These are phyloP conservation scores for Zeus faber DNA, from an alignment of 2,113 vertebrate genomes.

Conservation along the genomic window DNA sequence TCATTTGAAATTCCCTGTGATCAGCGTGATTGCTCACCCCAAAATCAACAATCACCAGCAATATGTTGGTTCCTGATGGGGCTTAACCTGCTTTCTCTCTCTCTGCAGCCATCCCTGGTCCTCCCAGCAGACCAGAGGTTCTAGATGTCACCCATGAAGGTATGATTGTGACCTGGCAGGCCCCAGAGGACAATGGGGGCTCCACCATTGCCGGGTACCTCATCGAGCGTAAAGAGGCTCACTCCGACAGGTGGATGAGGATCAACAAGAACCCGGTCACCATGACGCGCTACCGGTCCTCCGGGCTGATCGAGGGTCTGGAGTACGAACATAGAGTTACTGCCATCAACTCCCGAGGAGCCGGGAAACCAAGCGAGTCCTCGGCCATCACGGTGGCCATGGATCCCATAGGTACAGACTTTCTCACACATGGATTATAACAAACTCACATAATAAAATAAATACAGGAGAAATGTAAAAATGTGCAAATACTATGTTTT, in stretches of 20 bases:
- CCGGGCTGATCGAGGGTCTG: conserved; percentile 90
- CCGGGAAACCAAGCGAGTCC: conserved; percentile 87
- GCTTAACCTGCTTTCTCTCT: conserved; percentile 16
- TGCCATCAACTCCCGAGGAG: conserved; percentile 92
- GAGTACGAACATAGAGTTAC: conserved; percentile 95
- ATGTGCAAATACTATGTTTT: too few species aligned
- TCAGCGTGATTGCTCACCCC: too few species aligned
- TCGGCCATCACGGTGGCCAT: conserved; percentile 88
- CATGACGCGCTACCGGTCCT: conserved; percentile 95
- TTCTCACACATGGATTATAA: too few species aligned
- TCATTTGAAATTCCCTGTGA: too few species aligned
- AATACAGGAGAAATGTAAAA: too few species aligned
- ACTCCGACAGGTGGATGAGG: conserved; percentile 91
- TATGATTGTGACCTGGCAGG: conserved; percentile 94
- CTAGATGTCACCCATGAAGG: conserved; percentile 92
- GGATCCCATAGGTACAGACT: conserved; percentile 99
- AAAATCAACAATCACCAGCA: too few species aligned
- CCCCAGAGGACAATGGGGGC: conserved; percentile 90
- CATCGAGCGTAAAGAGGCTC: conserved; percentile 92
- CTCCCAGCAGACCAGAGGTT: conserved; percentile 88
- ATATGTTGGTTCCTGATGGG: too few species aligned
- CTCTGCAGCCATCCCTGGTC: conserved; percentile 84
- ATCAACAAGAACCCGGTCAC: conserved; percentile 94
- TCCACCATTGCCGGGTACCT: conserved; percentile 90
- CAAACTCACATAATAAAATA: too few species aligned